These are phyloP conservation scores for Pherbina coryleti DNA, from an alignment of 2,888 invertebrate species.

Conservation along the genomic window DNA sequence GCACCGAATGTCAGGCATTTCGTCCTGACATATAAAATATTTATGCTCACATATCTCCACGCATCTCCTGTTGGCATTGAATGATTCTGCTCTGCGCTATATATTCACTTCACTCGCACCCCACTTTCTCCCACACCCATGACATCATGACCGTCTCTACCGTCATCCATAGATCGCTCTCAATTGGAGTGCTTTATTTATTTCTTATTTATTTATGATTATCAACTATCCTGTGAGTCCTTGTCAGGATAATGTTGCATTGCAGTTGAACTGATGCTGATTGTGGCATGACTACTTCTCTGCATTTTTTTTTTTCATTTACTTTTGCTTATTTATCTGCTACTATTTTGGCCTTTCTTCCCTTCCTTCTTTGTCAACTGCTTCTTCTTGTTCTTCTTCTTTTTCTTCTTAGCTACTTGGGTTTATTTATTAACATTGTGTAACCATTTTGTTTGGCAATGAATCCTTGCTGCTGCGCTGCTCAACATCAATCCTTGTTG, in stretches of 20 bases:
- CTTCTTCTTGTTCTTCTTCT: background rate
- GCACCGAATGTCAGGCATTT: background rate
- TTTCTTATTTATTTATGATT: conserved; percentile 28
- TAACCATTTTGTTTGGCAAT: conserved; percentile 21
- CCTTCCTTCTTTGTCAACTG: background rate
- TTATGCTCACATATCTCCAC: conserved; percentile 22
- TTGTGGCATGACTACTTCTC: background rate
- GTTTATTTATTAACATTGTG: conserved; percentile 32
- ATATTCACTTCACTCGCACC: background rate
- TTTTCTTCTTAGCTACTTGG: background rate
- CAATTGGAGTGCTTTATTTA: background rate
- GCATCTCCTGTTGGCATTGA: conserved; percentile 21
- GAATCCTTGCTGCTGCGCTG: conserved; percentile 3
- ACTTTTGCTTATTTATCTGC: background rate
- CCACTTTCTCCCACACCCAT: background rate
- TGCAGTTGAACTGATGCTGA: conserved; percentile 1
- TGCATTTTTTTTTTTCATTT: background rate
- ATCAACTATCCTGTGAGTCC: conserved; percentile 11
- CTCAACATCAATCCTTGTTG: conserved; percentile 9
- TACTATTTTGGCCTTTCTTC: background rate
- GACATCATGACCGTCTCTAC: no score
- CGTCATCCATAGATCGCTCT: background rate
- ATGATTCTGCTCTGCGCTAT: background rate
- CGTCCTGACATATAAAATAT: conserved; percentile 8
- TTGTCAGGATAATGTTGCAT: background rate